Conservation (phyloP, 2,797 vertebrate species). For the Coregonus ussuriensis region DNA sequence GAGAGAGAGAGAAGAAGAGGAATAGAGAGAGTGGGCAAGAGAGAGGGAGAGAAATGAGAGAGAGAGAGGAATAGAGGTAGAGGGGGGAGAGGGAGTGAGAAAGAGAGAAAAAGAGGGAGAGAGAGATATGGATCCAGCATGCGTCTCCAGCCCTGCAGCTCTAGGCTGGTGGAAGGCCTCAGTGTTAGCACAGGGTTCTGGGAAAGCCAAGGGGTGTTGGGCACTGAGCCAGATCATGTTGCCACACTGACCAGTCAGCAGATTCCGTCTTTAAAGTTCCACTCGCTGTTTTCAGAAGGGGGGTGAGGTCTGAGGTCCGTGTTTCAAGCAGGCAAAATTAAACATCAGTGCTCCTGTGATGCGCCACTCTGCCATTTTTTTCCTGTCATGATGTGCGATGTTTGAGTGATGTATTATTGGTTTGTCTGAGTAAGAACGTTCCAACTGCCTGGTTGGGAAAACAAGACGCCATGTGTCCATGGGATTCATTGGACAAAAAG, state of each 20-base stretch:
- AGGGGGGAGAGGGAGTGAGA: neutral
- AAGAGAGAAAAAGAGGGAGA: neutral
- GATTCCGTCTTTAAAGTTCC: constrained; percentile 54
- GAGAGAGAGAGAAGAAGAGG: neutral
- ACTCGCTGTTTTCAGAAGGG: constrained; percentile 12
- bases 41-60: neutral
- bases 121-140: neutral
- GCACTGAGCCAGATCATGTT: constrained; percentile 50
- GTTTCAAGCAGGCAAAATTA: neutral
- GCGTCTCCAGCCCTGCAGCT: neutral
- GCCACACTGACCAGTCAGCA: constrained; percentile 53
- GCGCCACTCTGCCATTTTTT: neutral
- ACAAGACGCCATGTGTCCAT: neutral
- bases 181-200: constrained; percentile 5
- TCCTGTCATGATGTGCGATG: neutral
- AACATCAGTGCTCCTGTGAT: neutral
- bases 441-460: neutral
- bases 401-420: neutral
- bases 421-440: neutral
- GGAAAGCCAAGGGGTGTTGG: constrained; percentile 47
- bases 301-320: neutral
- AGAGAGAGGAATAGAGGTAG: neutral
- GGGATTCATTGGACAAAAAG: neutral
- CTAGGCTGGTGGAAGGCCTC: neutral
- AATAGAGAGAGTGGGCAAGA: neutral